phyloP scores from a whole-genome alignment of 2,113 vertebrate genomes.

The Crotalus horridus region DNA sequence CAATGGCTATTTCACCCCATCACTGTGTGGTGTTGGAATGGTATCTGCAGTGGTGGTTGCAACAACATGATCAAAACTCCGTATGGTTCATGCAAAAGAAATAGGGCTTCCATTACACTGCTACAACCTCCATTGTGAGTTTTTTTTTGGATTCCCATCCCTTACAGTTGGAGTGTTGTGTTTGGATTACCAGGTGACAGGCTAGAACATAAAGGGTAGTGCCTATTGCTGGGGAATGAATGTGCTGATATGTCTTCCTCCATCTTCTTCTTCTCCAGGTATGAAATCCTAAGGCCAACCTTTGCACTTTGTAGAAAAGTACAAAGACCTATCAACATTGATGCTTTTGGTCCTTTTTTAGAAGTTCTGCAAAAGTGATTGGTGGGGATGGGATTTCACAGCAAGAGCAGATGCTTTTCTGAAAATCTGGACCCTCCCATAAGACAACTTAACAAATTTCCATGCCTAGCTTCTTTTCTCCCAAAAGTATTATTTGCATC shows the following conservation, averaged over 20 bases:
- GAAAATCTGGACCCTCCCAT: neutral
- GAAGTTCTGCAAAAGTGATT: neutral
- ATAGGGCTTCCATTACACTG: neutral
- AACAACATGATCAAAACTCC: neutral
- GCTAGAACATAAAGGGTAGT: neutral
- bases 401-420: neutral
- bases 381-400: no score
- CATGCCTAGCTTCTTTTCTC: neutral
- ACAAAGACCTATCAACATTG: neutral
- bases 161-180: neutral
- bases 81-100: neutral
- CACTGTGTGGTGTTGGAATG: neutral
- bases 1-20: neutral
- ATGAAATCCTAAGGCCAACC: neutral
- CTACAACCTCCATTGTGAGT: neutral
- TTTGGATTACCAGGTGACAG: neutral
- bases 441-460: neutral
- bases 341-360: neutral
- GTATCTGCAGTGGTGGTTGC: neutral
- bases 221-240: neutral
- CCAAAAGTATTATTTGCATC: conserved; percentile 28
- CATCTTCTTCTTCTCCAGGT: neutral
- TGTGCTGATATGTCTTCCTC: neutral
- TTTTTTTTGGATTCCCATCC: neutral
- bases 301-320: neutral